Evolutionary conservation across 92 coral and sea anemone genomes (phyloP), one percentile per base, ranked within the genome.

Genomic region (Porites rus): DNA sequence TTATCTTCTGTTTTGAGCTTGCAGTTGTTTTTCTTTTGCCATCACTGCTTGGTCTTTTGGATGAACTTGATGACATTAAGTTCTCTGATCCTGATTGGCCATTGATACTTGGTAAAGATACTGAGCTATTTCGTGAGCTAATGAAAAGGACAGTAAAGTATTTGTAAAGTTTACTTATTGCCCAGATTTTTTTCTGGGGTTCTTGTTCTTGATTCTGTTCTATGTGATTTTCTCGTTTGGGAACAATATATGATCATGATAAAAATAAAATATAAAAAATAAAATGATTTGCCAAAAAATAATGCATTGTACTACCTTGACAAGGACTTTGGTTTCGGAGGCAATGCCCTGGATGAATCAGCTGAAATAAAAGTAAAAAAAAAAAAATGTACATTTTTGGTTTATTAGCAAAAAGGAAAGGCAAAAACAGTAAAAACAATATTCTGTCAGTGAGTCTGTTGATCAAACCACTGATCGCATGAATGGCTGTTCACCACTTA

Each of bases 11-110:
- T 9, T 74, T 88, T 31, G 88, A 70, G 46, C 21, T 82, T 28
- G 88, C n/a, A 19, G 86, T 93, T 21, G 79, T 67, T 65, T 96
- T 96, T 71, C 95, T 91, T 83, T 91, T 96, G 25, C 96, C 96
- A 93, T 96, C 99, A 85, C 99, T 96, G 82, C 75, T 93, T 8
- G 99, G 99, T 83, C 99, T 91, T 73, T 85, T 96, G 28, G 94
- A 86, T 10, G 93, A 68, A 12, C 84, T 85, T n/a, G 87, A 20
- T 10, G 93, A 74, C 31, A 84, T 96, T 38, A 91, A 78, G 54
- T 74, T 68, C 9, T 87, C 91, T 25, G 91, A 78, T 21, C 82
- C 92, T 16, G 77, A 53, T n/a, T 93, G 67, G 11, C 85, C 86
- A 86, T 88, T 91, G 24, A 96, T 96, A 69, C 98, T 96, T 58